A percentile compares a stretch with the other conserved stretches of the same genome.
phyloP scores from a whole-genome alignment of 2,888 invertebrate genomes.

The Dusona sp. region DNA sequence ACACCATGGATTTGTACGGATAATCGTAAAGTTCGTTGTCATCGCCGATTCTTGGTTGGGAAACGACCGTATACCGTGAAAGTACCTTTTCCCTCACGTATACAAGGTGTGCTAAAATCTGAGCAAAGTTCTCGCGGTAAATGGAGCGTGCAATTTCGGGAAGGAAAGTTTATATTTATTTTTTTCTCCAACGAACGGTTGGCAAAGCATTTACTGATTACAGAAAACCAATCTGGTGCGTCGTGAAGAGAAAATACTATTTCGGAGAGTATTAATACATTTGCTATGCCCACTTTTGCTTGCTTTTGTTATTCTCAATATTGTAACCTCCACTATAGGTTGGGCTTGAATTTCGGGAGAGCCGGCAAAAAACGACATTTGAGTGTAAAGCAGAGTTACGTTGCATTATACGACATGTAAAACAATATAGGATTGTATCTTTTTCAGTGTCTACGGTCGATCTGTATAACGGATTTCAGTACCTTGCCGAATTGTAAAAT shows the following conservation, averaged over 20 bases:
- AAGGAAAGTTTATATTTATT: not conserved
- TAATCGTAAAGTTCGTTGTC: conserved; percentile 69
- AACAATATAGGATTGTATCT: not conserved
- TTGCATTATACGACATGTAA: not conserved
- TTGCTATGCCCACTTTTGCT: not conserved
- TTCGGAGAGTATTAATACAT: not conserved
- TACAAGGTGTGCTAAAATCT: conserved; percentile 5
- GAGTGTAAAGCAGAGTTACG: too few relatives aligned
- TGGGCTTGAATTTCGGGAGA: too few relatives aligned
- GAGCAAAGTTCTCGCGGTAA: not conserved
- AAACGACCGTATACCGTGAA: conserved; percentile 35
- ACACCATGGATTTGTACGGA: conserved; percentile 67
- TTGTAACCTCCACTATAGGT: too few relatives aligned
- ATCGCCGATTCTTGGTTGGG: conserved; percentile 49
- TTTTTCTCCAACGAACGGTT: not conserved
- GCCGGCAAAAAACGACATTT: too few relatives aligned
- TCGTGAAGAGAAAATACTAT: not conserved
- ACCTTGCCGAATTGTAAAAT: too few relatives aligned
- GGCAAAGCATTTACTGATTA: not conserved
- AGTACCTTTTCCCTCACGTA: not conserved
- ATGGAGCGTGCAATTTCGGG: not conserved
- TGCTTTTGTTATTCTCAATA: too few relatives aligned
- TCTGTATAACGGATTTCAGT: too few relatives aligned
- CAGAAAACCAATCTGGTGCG: not conserved
- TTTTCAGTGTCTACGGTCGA: too few relatives aligned